These are phyloP conservation scores for Anser brachyrhynchus DNA, from an alignment of 2,113 vertebrate species.

Conservation along the genomic window DNA sequence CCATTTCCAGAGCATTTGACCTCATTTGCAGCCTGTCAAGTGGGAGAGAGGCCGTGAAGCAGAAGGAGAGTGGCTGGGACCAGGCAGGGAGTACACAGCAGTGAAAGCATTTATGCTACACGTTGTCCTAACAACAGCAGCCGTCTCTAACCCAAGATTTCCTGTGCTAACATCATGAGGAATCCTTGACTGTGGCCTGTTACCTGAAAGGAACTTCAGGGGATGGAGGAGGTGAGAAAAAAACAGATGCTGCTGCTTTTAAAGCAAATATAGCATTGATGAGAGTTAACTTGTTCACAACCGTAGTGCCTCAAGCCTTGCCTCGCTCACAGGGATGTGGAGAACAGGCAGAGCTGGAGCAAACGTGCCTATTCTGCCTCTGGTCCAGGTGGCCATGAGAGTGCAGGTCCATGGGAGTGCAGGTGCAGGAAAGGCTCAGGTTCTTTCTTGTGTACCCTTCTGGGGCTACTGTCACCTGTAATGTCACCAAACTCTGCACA, in stretches of 20 bases:
- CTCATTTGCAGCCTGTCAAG: slow-evolving; percentile 48
- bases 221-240: slow-evolving; percentile 41
- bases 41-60: slow-evolving; percentile 27
- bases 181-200: slow-evolving; percentile 30
- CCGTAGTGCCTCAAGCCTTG: background rate
- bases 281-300: background rate
- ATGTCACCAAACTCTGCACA: background rate
- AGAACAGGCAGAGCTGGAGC: background rate
- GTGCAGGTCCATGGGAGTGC: background rate
- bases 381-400: background rate
- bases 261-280: background rate
- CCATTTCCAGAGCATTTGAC: slow-evolving; percentile 29
- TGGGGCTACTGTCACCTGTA: accelerated
- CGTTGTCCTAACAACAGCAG: slow-evolving; percentile 50
- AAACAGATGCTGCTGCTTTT: background rate
- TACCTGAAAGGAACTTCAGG: slow-evolving; percentile 39
- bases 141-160: slow-evolving; percentile 22
- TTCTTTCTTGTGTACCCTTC: background rate
- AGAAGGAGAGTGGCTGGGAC: slow-evolving; percentile 28
- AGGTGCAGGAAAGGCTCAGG: background rate
- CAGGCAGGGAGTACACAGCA: background rate
- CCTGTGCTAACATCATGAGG: slow-evolving; percentile 23
- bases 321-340: background rate
- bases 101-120: background rate
- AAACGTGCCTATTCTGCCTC: background rate